These are phyloP conservation scores for Halcyon leucocephala DNA, from an alignment of 2,797 vertebrate species.

Conservation along the genomic window DNA sequence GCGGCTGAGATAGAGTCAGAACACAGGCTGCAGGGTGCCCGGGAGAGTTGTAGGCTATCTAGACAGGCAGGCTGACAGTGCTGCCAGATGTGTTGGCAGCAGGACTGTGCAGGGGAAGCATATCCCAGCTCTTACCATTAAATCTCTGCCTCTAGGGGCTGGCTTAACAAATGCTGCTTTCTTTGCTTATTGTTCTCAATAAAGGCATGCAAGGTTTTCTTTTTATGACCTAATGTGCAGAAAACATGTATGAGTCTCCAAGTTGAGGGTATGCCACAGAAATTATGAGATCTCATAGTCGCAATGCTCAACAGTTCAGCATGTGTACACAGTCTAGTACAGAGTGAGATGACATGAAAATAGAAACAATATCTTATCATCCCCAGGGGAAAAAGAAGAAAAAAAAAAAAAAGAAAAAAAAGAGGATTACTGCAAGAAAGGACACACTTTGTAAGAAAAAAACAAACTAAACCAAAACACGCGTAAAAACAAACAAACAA, in stretches of 20 bases:
- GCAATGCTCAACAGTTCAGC: background rate
- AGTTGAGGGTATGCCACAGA: background rate
- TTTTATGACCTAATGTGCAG: background rate
- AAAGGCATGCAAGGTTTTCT: background rate
- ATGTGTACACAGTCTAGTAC: background rate
- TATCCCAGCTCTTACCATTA: background rate
- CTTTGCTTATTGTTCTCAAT: background rate
- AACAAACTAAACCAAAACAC: too few relatives aligned
- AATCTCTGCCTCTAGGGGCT: background rate
- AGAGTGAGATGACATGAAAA: background rate
- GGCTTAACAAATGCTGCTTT: background rate
- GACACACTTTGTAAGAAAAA: background rate
- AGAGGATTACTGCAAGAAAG: background rate
- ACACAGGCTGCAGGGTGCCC: background rate
- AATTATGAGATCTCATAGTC: background rate
- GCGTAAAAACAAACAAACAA: too few relatives aligned
- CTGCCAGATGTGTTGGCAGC: conserved; percentile 30
- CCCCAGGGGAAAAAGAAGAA: too few relatives aligned
- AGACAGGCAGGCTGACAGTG: background rate
- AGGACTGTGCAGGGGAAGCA: background rate
- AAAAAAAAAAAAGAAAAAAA: background rate
- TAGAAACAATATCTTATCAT: background rate
- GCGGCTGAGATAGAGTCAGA: background rate
- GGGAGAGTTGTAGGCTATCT: accelerated
- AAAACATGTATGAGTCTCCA: background rate